Conservation (phyloP, 53 echinoderm and acorn worm species). For the Mesocentrotus franciscanus region DNA sequence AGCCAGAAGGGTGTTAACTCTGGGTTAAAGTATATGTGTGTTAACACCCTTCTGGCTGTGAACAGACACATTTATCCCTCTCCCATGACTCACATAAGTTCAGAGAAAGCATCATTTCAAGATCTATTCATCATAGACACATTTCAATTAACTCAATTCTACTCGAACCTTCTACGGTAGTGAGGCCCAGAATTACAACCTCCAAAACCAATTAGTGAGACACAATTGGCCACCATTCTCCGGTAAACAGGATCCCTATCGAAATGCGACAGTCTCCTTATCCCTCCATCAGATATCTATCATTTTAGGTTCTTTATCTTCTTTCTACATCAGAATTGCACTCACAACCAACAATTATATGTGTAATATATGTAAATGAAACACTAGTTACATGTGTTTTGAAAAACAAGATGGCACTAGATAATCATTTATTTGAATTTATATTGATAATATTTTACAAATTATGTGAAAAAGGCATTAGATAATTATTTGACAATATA, state of each 20-base stretch:
- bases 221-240: constrained; percentile 25
- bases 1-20: too few species aligned
- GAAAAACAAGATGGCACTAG: too few species aligned
- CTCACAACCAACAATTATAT: not conserved
- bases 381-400: too few species aligned
- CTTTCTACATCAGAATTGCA: not conserved
- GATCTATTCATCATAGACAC: constrained; percentile 54
- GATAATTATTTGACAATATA: too few species aligned
- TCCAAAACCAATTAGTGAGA: constrained; percentile 21
- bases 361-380: not conserved
- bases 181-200: not conserved
- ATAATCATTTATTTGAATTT: too few species aligned
- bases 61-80: not conserved
- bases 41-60: too few species aligned
- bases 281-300: not conserved
- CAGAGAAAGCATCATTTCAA: not conserved
- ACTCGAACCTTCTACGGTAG: not conserved
- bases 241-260: not conserved
- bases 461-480: too few species aligned
- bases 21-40: too few species aligned
- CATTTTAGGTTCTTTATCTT: not conserved
- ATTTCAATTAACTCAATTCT: constrained; percentile 47
- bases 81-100: constrained; percentile 25
- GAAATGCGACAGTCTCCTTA: constrained; percentile 45
- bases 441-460: too few species aligned